Base-by-base conservation (phyloP, 2,797 vertebrate species). In the Tenualosa thibaudeaui region DNA sequence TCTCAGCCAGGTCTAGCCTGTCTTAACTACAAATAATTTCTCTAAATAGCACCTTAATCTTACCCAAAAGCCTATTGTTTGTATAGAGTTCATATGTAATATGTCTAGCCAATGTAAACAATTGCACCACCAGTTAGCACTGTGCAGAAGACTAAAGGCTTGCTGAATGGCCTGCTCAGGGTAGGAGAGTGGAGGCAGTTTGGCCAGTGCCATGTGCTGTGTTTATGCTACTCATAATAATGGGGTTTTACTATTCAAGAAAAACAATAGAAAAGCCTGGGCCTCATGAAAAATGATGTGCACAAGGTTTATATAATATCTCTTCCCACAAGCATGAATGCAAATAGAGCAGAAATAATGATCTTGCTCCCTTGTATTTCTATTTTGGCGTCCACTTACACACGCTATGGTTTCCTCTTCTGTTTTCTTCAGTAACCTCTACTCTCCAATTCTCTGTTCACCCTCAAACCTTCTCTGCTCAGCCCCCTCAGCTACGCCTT, bases 261-360 rank as follows among this genome's bases (percentile, higher is more conserved):
- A 26, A 43, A 22, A 78, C 37, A 46, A n/a, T n/a, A n/a, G n/a
- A 46, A 6, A 22, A 22, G 4, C 17, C 71, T 15, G 17, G 71
- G 71, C 40, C 71, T 78, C 71, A 22, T 46, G 15, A 46, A 78
- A 78, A 78, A 46, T 46, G 15, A 78, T 78, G 17, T 78, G 71
- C 40, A 46, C 71, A 78, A 78, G 71, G 71, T 78, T 46, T 78
- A 78, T 46, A 7, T 78, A 78, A 78, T 78, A 46, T 78, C 6
- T 19, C 37, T 40, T 31, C 12, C 15, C 31, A 3, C 40, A 15
- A 15, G 68, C 68, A 75, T 46, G 71, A 22, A 46, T 6, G 71
- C 71, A 78, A 78, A 78, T 78, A 78, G 71, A 78, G 71, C 71
- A 46, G 71, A 78, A 78, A 78, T 78, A 78, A 78, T 78, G 5